Conservation (phyloP, 2,888 invertebrate species). For the Eupithecia insigniata region DNA sequence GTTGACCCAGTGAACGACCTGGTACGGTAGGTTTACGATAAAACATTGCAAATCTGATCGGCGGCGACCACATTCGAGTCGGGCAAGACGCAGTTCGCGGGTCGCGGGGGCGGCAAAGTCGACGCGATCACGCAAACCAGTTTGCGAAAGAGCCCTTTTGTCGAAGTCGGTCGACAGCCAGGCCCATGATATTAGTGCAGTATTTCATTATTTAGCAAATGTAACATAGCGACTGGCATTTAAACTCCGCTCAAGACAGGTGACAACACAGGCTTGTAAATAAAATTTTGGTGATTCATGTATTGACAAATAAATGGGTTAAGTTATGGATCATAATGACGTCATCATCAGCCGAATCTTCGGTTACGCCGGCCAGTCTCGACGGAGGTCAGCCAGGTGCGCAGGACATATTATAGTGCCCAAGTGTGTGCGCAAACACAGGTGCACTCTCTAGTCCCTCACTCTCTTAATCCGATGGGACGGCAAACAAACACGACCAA, state of each 20-base stretch:
- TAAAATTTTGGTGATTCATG: not conserved
- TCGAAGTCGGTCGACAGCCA: slow-evolving; percentile 61
- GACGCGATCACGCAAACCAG: slow-evolving; percentile 66
- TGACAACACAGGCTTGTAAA: not conserved
- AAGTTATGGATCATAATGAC: too few species aligned
- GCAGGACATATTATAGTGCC: too few species aligned
- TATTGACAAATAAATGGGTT: not conserved
- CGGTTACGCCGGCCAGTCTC: too few species aligned
- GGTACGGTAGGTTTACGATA: slow-evolving; percentile 20
- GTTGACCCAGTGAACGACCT: slow-evolving; percentile 7
- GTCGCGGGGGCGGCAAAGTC: slow-evolving; percentile 49
- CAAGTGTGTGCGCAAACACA: too few species aligned
- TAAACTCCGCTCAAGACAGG: not conserved
- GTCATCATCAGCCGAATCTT: too few species aligned
- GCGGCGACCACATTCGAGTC: slow-evolving; percentile 40
- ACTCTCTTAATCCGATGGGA: too few species aligned
- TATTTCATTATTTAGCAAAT: slow-evolving; percentile 10
- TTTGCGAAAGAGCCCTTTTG: slow-evolving; percentile 73
- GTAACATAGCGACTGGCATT: not conserved
- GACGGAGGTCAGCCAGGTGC: too few species aligned
- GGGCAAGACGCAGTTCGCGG: slow-evolving; percentile 43
- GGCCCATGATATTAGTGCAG: slow-evolving; percentile 35
- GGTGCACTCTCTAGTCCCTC: too few species aligned
- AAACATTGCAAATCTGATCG: slow-evolving; percentile 42
- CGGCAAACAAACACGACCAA: too few species aligned